These are phyloP conservation scores for Sus scrofa DNA, from an alignment of 2,113 vertebrate genomes.

Conservation along the genomic window DNA sequence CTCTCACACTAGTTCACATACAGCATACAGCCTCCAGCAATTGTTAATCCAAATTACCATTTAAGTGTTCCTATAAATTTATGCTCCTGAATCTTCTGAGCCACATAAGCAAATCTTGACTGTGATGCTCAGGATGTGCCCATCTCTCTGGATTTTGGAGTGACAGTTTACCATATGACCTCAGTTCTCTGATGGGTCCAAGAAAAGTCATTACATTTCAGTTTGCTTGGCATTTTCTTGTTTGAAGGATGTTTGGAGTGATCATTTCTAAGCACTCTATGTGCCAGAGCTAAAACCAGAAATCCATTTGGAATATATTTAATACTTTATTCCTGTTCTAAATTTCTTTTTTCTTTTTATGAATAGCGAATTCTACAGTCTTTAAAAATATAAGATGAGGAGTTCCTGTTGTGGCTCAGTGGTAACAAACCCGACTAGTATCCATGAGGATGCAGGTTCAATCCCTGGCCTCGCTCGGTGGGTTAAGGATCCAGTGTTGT, in stretches of 20 bases:
- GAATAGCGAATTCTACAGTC: not conserved
- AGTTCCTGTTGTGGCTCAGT: too few species aligned
- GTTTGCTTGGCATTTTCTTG: not conserved
- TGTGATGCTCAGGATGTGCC: not conserved
- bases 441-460: too few species aligned
- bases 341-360: not conserved
- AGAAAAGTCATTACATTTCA: not conserved
- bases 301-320: constrained; percentile 15
- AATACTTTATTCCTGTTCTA: not conserved
- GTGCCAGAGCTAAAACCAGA: not conserved
- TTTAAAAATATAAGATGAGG: not conserved
- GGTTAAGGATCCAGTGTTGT: too few species aligned
- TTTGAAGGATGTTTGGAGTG: not conserved
- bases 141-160: not conserved
- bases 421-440: too few species aligned
- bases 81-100: not conserved
- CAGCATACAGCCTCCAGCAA: not conserved
- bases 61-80: not conserved
- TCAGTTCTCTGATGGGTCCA: not conserved
- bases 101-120: not conserved
- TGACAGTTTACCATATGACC: not conserved
- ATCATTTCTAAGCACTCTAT: not conserved
- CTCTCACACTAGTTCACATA: not conserved
- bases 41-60: not conserved
- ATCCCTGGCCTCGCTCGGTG: too few species aligned